These are phyloP conservation scores for Betta splendens DNA, from an alignment of 2,797 vertebrate species.

Conservation along the genomic window DNA sequence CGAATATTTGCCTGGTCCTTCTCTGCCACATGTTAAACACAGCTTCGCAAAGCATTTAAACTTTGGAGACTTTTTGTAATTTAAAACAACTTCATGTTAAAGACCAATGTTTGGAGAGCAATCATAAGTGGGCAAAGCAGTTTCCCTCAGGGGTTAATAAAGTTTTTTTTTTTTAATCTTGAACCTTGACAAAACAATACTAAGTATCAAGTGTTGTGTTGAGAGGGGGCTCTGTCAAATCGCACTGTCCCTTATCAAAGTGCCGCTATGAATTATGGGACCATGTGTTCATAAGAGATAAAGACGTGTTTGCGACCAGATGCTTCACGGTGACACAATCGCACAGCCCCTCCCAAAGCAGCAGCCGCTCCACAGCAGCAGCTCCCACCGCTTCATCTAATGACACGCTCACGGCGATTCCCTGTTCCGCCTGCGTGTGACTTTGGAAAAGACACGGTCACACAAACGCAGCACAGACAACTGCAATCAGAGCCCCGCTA, in stretches of 20 bases:
- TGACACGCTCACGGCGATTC: too few relatives aligned
- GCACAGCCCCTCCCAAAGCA: constrained; percentile 62
- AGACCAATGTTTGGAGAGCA: too few relatives aligned
- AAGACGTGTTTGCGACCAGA: constrained; percentile 58
- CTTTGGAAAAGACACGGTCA: too few relatives aligned
- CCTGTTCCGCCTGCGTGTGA: too few relatives aligned
- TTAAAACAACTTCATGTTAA: too few relatives aligned
- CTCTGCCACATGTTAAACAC: background rate
- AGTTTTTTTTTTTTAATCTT: too few relatives aligned
- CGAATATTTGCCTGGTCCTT: background rate
- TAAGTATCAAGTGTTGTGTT: constrained; percentile 5
- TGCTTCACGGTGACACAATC: constrained; percentile 38
- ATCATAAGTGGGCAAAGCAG: too few relatives aligned
- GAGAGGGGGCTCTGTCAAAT: constrained; percentile 30
- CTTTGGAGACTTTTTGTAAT: too few relatives aligned
- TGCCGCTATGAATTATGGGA: constrained; percentile 32
- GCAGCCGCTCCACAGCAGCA: constrained; percentile 2
- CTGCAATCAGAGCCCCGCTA: background rate
- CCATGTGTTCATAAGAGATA: constrained; percentile 73
- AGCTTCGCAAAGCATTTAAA: background rate
- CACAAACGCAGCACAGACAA: too few relatives aligned
- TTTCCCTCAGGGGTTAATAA: too few relatives aligned
- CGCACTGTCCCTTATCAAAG: constrained; percentile 4
- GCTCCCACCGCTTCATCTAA: background rate
- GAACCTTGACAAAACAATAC: background rate